These are phyloP conservation scores for Drosophila hydei DNA, from an alignment of 1,140 invertebrate genomes.

Conservation along the genomic window DNA sequence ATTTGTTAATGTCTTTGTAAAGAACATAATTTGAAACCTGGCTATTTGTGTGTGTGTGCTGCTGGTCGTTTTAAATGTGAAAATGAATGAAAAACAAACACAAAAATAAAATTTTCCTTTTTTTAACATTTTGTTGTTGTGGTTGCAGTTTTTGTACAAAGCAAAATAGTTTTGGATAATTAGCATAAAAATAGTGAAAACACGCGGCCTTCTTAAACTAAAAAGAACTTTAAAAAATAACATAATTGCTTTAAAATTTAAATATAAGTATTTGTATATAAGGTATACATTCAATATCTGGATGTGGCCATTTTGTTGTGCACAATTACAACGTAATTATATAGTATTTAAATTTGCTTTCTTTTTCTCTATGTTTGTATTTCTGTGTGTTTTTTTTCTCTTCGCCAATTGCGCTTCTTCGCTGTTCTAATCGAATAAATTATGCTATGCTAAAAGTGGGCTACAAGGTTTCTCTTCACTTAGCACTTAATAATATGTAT, in stretches of 20 bases:
- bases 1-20: conserved; percentile 22
- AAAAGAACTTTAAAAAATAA: conserved; percentile 7
- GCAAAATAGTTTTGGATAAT: background rate
- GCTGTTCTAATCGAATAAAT: conserved; percentile 64
- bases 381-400: conserved; percentile 18
- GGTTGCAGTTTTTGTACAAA: conserved; percentile 2
- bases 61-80: conserved; percentile 12
- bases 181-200: conserved; percentile 24
- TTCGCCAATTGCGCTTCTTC: conserved; percentile 21
- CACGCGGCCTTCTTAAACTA: conserved; percentile 21
- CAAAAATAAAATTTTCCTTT: background rate
- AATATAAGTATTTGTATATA: conserved; percentile 26
- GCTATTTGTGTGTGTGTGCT: conserved; percentile 37
- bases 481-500: conserved; percentile 52
- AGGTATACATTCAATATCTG: background rate
- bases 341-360: conserved; percentile 19
- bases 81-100: conserved; percentile 1
- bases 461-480: conserved; percentile 53
- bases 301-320: conserved; percentile 8
- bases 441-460: conserved; percentile 74
- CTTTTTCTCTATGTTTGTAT: background rate
- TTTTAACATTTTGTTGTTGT: background rate
- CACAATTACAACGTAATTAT: conserved; percentile 44
- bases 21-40: conserved; percentile 70
- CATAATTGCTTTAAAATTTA: conserved; percentile 7